Base-by-base conservation (phyloP, 2,888 invertebrate species). In the Marasmarcha lunaedactyla region DNA sequence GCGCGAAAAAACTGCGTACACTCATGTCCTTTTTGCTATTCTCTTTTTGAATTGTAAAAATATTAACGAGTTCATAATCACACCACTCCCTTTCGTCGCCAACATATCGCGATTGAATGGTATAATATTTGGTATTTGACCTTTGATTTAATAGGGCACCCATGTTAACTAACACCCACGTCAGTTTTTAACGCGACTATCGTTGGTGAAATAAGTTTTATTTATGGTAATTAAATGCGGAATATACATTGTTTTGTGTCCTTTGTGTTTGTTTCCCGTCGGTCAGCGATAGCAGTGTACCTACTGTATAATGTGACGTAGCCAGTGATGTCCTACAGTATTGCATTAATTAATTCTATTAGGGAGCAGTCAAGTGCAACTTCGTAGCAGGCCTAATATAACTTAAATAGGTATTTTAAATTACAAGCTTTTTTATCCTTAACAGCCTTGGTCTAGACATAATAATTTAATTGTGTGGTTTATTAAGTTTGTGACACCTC, bases 201-300 rank as follows among this genome's bases (percentile, higher is more conserved):
- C 20, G 3, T 20, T 20, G 7, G 4, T 20, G 20, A 20, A 20
- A 20, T 20, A 5, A 20, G 7, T 7, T 3, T 5, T 62, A 52
- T 50, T 51, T 59, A 54, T 63, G 60, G 54, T 54, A 57, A 62
- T 59, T 62, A 49, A 47, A 60, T 46, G 61, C 60, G 55, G 66
- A 77, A 71, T 71, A 64, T 65, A 52, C 57, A 57, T 67, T 65
- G 71, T 78, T 79, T 78, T 76, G 59, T 67, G 64, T 72, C 72
- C 73, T 63, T 62, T 59, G 48, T 61, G 57, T 55, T 61, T 60
- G 65, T 77, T 78, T 81, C 81, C 81, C 76, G 79, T 72, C 68
- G 48, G 55, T 46, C 50, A 50, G 54, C 56, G 67, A 65, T 66
- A 70, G 55, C 49, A 59, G 25, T 49, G 50, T 58, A 49, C 46